Conservation (phyloP, 2,113 vertebrate genomes). For the Trogon melanurus region DNA sequence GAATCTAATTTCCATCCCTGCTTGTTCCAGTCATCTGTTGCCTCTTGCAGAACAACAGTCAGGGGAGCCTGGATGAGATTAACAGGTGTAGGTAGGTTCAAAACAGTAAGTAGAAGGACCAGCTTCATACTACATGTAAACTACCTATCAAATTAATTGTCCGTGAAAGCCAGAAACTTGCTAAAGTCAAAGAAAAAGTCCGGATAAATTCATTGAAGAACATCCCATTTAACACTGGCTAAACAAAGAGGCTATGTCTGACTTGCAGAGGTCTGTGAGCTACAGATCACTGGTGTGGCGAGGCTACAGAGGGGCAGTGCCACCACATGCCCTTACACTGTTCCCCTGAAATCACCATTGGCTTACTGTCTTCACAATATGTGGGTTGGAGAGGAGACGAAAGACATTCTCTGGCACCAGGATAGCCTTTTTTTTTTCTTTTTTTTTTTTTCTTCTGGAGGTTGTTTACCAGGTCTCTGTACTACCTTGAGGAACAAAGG, state of each 20-base stretch:
- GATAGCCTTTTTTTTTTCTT: not conserved
- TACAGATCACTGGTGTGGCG: not conserved
- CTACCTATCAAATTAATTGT: not conserved
- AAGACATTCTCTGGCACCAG: not conserved
- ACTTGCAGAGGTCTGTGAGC: not conserved
- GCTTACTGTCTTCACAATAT: not conserved
- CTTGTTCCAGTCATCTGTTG: not conserved
- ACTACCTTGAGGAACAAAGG: not conserved
- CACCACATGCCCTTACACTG: not conserved
- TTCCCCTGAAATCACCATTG: not conserved
- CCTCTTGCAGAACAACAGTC: not conserved
- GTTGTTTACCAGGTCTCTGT: not conserved
- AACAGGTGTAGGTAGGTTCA: not conserved
- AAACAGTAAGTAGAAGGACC: not conserved
- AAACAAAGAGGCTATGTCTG: not conserved
- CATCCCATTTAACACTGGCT: not conserved
- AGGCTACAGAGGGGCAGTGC: not conserved
- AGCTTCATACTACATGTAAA: not conserved
- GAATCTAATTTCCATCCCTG: not conserved
- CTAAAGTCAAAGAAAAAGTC: not conserved
- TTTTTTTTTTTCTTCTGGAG: too few species aligned
- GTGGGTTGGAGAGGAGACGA: not conserved
- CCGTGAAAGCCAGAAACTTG: not conserved
- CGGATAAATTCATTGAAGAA: not conserved
- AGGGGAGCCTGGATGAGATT: not conserved